Evolutionary conservation across 2,888 invertebrate genomes (phyloP).

Genomic region (Drosophila neonasuta): DNA sequence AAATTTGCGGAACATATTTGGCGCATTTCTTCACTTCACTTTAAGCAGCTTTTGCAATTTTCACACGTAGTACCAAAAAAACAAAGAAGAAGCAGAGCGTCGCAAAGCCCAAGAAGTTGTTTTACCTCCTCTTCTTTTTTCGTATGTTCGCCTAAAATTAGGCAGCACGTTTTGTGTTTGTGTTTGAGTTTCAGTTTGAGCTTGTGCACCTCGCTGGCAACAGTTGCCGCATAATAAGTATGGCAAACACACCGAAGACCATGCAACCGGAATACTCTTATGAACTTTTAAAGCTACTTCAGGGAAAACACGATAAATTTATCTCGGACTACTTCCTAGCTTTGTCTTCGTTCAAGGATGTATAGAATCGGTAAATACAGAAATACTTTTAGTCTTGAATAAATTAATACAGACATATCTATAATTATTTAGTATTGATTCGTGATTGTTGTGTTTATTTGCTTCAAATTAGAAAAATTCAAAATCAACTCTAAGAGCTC

Average conservation of each 20-base stretch:
- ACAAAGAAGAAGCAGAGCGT: neutral
- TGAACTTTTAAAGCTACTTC: slow-evolving; percentile 14
- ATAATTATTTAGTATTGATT: too few species aligned
- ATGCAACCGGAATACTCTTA: slow-evolving; percentile 15
- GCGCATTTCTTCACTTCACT: slow-evolving; percentile 21
- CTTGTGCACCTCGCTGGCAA: slow-evolving; percentile 44
- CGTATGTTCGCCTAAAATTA: slow-evolving; percentile 55
- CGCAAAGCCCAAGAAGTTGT: slow-evolving; percentile 16
- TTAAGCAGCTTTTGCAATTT: slow-evolving; percentile 52
- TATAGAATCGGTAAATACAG: too few species aligned
- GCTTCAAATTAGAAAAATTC: too few species aligned
- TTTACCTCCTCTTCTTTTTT: neutral
- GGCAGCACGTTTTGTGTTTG: slow-evolving; percentile 60
- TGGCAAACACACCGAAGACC: slow-evolving; percentile 32
- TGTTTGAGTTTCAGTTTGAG: slow-evolving; percentile 30
- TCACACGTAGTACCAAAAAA: slow-evolving; percentile 40
- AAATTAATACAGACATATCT: too few species aligned
- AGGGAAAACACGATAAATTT: neutral
- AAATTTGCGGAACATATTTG: slow-evolving; percentile 51
- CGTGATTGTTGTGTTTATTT: too few species aligned
- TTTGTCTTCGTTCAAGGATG: neutral
- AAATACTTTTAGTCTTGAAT: too few species aligned
- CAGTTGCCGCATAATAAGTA: slow-evolving; percentile 72
- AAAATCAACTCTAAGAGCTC: too few species aligned
- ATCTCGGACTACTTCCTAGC: neutral